Conservation (phyloP, 2,888 invertebrate species). For the Mimachlamys varia region DNA sequence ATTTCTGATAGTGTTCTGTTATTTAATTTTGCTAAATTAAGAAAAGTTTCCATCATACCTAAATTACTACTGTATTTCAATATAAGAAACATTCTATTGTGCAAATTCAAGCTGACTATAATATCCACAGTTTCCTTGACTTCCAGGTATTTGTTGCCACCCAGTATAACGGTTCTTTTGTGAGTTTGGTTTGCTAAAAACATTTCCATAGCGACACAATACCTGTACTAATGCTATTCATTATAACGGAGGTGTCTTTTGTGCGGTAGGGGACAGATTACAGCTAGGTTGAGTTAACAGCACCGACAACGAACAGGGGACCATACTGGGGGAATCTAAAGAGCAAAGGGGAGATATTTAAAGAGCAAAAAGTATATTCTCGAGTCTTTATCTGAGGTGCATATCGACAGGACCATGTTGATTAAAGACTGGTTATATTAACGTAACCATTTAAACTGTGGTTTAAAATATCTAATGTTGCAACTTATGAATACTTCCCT, state of each 20-base stretch:
- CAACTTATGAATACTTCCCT: no score
- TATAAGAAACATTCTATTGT: neutral
- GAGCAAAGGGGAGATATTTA: no score
- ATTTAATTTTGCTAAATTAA: neutral
- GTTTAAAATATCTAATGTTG: no score
- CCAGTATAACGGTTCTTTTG: constrained; percentile 1
- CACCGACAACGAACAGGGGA: neutral
- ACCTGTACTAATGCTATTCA: constrained; percentile 11
- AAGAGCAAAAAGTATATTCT: no score
- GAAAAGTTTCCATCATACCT: neutral
- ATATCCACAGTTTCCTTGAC: neutral
- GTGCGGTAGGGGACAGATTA: neutral
- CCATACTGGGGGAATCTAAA: neutral
- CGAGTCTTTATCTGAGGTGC: no score
- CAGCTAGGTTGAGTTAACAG: neutral
- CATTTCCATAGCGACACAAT: neutral
- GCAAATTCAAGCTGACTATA: neutral
- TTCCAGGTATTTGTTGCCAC: neutral
- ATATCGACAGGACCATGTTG: no score
- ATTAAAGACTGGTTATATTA: no score
- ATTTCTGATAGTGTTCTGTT: neutral
- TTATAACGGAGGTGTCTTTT: neutral
- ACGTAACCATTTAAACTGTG: no score
- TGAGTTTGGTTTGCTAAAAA: neutral
- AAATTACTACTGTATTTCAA: neutral